Base-by-base conservation (phyloP, 2,113 vertebrate genomes). In the human (Homo sapiens) region DNA sequence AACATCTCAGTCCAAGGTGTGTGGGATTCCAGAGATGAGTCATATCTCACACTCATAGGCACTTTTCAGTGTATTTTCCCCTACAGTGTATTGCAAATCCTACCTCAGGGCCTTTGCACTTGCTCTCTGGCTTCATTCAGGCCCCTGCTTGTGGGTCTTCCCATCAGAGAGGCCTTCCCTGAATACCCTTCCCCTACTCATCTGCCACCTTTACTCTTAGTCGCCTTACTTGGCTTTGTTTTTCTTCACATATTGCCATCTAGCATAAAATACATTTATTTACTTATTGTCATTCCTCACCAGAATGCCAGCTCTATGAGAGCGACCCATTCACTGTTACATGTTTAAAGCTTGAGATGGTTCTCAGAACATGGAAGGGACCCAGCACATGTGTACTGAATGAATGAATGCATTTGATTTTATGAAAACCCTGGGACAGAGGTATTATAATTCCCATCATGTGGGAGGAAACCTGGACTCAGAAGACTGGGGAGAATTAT, bases 61-160 rank as follows among this genome's bases (percentile, higher is more conserved):
- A 30, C 4, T 68, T 79, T 64, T 59, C 30, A 22, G 64, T 20
- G 32, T 0, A 0, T 82, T 38, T 87, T 5, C 22, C 75, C 38
- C 50, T 4, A 0, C 1, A 0, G 9, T 7, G 1, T 50, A 0
- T 48, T 57, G 8, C 8, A 2, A 25, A 11, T n/a, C 17, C 1
- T 16, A 6, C 78, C 82, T 32, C 79, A 16, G n/a, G 27, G 13
- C 78, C 85, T 89, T 78, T 43, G 57, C 27, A 23, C 35, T 0
- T 92, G 7, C 17, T 25, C 3, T 75, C 10, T n/a, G 1, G 0
- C 13, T 23, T n/a, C 27, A 5, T 32, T 66, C 30, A 0, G 16
- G n/a, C 43, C 94, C 79, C 61, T 78, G 5, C 13, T 23, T 14
- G 0, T 12, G 57, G 50, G 25, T 55, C 18, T 5, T 25, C 17